phyloP scores from a whole-genome alignment of 1,140 invertebrate genomes.

The Antheraea mylitta region DNA sequence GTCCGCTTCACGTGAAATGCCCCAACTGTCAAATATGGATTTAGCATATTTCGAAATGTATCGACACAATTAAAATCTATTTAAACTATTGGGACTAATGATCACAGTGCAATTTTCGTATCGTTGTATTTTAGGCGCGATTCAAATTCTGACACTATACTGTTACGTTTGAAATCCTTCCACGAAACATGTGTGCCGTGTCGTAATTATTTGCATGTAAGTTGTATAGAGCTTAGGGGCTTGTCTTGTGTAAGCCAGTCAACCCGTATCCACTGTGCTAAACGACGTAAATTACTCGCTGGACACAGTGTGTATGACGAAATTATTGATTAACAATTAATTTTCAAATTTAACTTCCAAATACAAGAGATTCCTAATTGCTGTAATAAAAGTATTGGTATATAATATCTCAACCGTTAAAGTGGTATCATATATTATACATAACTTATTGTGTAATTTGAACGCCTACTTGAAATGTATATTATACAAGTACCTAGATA shows the following conservation, averaged over 20 bases:
- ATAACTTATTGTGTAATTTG: no score
- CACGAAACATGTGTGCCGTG: slow-evolving; percentile 27
- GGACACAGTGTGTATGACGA: slow-evolving; percentile 29
- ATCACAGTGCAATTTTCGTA: background rate
- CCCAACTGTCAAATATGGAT: no score
- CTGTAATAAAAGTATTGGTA: background rate
- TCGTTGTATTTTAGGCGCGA: background rate
- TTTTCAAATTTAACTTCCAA: slow-evolving; percentile 12
- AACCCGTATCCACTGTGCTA: slow-evolving; percentile 50
- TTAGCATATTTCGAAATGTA: no score
- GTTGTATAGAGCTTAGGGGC: slow-evolving; percentile 49
- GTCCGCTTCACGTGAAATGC: no score
- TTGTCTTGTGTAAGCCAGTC: slow-evolving; percentile 60
- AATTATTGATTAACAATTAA: slow-evolving; percentile 8
- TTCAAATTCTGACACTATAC: slow-evolving; percentile 5
- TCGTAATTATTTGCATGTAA: slow-evolving; percentile 47
- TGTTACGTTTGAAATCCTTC: slow-evolving; percentile 27
- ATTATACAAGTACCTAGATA: no score
- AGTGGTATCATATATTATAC: no score
- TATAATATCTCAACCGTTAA: background rate
- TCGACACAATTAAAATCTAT: no score
- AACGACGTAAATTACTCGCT: slow-evolving; percentile 53
- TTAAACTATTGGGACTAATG: background rate
- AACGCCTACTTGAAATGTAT: no score
- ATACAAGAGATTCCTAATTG: background rate